Percentiles rank a stretch among this genome's conserved stretches.
Conservation (phyloP, 2,113 vertebrate species). For the Halcyon malimbica region DNA sequence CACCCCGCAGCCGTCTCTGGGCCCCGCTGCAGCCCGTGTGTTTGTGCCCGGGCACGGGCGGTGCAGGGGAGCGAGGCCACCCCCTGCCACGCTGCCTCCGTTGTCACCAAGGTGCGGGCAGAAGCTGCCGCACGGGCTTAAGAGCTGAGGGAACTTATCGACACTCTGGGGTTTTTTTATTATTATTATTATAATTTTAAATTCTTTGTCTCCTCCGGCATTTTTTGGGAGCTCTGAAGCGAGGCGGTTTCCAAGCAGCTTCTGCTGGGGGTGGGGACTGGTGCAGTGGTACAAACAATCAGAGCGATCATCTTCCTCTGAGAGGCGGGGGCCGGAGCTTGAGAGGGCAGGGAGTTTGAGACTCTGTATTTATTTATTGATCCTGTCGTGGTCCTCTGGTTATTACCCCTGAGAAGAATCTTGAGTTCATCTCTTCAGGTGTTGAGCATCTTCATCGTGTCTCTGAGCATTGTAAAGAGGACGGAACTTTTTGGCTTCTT, state of each 20-base stretch:
- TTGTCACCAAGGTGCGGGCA: background rate
- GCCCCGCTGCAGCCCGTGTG: background rate
- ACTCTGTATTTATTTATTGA: too few species aligned
- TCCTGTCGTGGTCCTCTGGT: accelerated
- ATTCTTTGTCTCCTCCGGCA: background rate
- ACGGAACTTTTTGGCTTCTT: accelerated
- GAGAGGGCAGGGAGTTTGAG: background rate
- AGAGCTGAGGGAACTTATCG: background rate
- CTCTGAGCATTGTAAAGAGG: background rate
- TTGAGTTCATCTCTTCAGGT: background rate
- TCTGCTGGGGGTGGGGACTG: background rate
- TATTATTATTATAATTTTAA: background rate
- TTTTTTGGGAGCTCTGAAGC: background rate
- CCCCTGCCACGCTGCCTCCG: too few species aligned
- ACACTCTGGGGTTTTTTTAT: background rate
- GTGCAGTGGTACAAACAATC: too few species aligned
- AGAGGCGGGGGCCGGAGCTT: background rate
- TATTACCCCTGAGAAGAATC: too few species aligned
- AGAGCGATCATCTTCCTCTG: accelerated
- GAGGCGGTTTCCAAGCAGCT: background rate
- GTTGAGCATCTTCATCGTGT: accelerated
- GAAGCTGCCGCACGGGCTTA: background rate
- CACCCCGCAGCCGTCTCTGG: too few species aligned
- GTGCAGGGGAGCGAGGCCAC: too few species aligned
- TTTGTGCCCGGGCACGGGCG: background rate